Evolutionary conservation across 2,113 vertebrate genomes (phyloP).

Genomic region (Centrocercus urophasianus): DNA sequence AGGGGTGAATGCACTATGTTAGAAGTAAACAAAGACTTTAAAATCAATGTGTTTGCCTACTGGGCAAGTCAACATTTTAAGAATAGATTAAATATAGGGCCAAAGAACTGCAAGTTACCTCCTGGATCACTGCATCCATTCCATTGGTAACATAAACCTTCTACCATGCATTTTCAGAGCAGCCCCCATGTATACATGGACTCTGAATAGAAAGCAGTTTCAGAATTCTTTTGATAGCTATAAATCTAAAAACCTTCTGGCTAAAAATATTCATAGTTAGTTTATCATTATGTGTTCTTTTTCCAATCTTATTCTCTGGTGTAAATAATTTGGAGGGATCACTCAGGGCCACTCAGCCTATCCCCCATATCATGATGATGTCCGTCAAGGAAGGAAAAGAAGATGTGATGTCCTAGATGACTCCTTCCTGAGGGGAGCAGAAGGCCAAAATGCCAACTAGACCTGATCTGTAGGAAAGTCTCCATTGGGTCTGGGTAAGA

Average conservation of each 20-base stretch:
- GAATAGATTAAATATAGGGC: neutral
- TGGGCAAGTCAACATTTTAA: neutral
- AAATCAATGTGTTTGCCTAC: slow-evolving; percentile 25
- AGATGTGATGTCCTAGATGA: neutral
- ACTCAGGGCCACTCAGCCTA: neutral
- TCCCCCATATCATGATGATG: neutral
- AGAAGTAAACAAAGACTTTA: neutral
- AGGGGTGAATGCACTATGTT: neutral
- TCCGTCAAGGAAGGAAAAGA: neutral
- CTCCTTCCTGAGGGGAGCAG: neutral
- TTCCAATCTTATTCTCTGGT: neutral
- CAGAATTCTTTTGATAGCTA: neutral
- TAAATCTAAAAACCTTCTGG: neutral
- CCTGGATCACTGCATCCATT: neutral
- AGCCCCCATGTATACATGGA: neutral
- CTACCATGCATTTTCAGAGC: neutral
- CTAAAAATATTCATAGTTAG: neutral
- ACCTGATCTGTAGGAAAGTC: neutral
- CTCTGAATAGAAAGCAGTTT: neutral
- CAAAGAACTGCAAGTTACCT: neutral
- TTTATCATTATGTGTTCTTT: neutral
- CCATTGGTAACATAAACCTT: neutral
- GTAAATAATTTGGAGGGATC: neutral
- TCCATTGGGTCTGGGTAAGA: neutral
- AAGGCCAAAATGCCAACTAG: neutral